Conservation (phyloP, 2,888 invertebrate genomes). For the Dastarcus helophoroides region DNA sequence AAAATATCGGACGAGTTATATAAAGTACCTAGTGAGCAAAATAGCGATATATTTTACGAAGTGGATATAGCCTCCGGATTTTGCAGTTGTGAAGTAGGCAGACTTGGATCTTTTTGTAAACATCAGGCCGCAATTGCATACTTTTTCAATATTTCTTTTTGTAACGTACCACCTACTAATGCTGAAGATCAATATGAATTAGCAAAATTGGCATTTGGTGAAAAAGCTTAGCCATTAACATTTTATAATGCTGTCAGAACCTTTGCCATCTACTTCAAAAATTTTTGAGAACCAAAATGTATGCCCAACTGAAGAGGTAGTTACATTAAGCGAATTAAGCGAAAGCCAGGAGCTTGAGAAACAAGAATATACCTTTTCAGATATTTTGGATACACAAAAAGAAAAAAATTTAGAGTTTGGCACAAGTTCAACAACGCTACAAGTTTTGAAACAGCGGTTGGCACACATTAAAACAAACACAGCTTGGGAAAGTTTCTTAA, state of each 20-base stretch:
- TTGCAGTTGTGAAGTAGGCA: constrained; percentile 5
- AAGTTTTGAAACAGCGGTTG: constrained; percentile 3
- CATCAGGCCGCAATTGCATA: constrained; percentile 4
- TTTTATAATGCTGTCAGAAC: constrained; percentile 4
- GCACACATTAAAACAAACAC: constrained; percentile 4
- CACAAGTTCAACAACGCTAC: constrained; percentile 4
- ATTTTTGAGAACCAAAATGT: constrained; percentile 4
- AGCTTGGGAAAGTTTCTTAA: constrained; percentile 4
- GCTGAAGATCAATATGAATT: constrained; percentile 1
- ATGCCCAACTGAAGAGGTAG: constrained; percentile 3
- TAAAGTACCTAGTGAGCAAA: constrained; percentile 3
- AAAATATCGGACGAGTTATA: constrained; percentile 3
- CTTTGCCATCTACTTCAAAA: constrained; percentile 4
- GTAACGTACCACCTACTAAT: constrained; percentile 3
- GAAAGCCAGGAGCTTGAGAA: constrained; percentile 3
- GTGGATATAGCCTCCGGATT: constrained; percentile 5
- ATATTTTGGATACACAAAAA: constrained; percentile 4
- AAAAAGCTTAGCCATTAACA: constrained; percentile 4
- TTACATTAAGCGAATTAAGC: constrained; percentile 2
- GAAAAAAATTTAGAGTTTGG: constrained; percentile 4
- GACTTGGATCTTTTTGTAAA: constrained; percentile 4
- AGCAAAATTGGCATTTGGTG: constrained; percentile 2
- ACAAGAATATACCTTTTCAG: constrained; percentile 3
- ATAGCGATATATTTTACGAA: constrained; percentile 3
- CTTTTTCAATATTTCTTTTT: constrained; percentile 4